Evolutionary conservation across 1,140 invertebrate genomes (phyloP).

Genomic region (Conus betulinus): DNA sequence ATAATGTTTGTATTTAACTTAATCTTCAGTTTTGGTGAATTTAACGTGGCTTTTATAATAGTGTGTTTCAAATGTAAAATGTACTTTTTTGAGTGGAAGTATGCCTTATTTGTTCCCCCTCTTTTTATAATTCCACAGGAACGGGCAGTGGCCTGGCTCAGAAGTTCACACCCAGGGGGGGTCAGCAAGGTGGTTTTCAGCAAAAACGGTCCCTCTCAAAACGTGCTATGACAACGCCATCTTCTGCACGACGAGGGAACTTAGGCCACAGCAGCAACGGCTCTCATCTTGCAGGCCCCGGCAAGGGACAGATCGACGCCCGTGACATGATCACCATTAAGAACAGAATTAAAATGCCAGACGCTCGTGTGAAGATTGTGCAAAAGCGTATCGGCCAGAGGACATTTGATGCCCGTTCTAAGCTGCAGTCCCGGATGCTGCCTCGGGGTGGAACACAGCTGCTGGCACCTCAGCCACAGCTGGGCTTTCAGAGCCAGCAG

Average conservation of each 20-base stretch:
- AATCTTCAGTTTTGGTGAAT: no score
- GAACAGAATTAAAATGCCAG: conserved; percentile 42
- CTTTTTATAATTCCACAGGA: background rate
- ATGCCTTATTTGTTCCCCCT: background rate
- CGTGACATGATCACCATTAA: conserved; percentile 56
- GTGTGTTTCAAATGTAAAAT: no score
- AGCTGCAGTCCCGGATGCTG: conserved; percentile 4
- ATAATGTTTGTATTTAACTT: no score
- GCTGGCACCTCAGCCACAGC: conserved; percentile 14
- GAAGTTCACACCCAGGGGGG: background rate
- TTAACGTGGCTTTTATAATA: no score
- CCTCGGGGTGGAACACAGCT: background rate
- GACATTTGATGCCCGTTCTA: conserved; percentile 50
- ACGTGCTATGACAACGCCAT: background rate
- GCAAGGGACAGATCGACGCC: conserved; percentile 48
- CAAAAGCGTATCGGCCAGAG: conserved; percentile 42
- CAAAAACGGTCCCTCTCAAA: conserved; percentile 13
- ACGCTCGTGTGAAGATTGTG: conserved; percentile 52
- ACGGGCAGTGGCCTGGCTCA: background rate
- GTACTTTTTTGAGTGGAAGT: no score
- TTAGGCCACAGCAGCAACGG: background rate
- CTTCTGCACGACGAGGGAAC: background rate
- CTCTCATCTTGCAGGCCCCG: background rate
- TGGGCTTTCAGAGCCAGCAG: background rate
- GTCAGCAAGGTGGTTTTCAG: background rate